Evolutionary conservation across 2,888 invertebrate species (phyloP), one percentile per base, ranked within the genome.

Genomic region (Latrodectus hesperus): DNA sequence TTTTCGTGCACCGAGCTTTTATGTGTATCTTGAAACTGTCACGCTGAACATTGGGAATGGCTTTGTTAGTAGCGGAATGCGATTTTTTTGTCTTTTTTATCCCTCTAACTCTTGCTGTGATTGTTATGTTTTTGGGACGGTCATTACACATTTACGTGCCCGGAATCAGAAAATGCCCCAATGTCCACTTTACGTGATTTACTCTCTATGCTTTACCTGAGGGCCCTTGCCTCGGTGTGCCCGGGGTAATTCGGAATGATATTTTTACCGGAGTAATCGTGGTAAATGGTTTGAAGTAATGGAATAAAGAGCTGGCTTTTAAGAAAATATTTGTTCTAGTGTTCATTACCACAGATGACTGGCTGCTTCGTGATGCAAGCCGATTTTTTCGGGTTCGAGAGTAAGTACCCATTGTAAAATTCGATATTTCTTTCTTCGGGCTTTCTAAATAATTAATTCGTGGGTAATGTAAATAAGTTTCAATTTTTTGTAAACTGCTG

Each of bases 51-150:
- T 73, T 70, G 73, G 70, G 52, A 82, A 75, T 82, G 82, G 81
- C 67, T 72, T 64, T 73, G 79, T 79, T 79, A 79, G 60, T 55
- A 38, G 26, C 70, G 53, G 52, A 70, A 81, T 73, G 79, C 79
- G 73, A 81, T 65, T 65, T 67, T 64, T 60, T 65, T 52, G 22
- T 12, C 22, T 64, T 6, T 68, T 52, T 77, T 77, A 52, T 52
- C 22, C 22, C 55, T 75, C 38, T 55, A 16, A n/a, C 60, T 71
- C 26, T 38, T 55, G 38, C 75, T 75, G 68, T 67, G 73, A 82
- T 82, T 75, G 82, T 74, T 73, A 82, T 82, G 82, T 70, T 82
- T 73, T 74, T 73, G 67, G 82, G 16, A 55, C 74, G 82, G 82
- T 82, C 82, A 75, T 82, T 82, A 82, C 68, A 67, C 55, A n/a